Percentiles rank a stretch among this genome's conserved stretches.
Evolutionary conservation across 2,113 vertebrate genomes (phyloP).

Genomic region (Zonotrichia leucophrys): DNA sequence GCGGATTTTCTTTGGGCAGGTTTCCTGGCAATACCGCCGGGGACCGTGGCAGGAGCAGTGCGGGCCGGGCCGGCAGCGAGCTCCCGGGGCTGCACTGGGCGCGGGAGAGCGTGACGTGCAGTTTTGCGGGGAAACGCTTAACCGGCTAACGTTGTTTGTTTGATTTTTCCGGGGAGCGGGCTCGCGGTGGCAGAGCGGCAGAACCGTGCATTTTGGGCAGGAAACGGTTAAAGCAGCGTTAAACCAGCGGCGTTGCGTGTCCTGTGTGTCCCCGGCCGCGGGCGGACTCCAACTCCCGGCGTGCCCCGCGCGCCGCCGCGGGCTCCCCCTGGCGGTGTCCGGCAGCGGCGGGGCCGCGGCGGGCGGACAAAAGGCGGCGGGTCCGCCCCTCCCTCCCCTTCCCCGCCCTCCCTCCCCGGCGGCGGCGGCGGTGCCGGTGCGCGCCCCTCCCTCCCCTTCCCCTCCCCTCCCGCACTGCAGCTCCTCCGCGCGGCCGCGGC

Average conservation of each 20-base stretch:
- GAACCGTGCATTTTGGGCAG: rapidly evolving
- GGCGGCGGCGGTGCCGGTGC: no score
- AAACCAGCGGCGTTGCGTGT: rapidly evolving
- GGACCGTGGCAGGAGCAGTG: rapidly evolving
- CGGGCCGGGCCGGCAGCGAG: rapidly evolving
- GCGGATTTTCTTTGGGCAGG: no score
- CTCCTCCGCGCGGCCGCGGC: no score
- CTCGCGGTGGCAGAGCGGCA: not conserved
- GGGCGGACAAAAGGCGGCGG: slow-evolving; percentile 7
- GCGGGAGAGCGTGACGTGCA: rapidly evolving
- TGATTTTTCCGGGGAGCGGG: rapidly evolving
- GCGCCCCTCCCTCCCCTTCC: no score
- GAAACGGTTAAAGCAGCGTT: rapidly evolving
- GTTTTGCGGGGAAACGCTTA: not conserved
- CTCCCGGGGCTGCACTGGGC: not conserved
- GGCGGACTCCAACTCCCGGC: slow-evolving; percentile 16
- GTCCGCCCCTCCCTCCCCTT: not conserved
- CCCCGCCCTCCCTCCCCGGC: no score
- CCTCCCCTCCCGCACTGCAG: no score
- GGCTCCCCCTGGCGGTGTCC: slow-evolving; percentile 37
- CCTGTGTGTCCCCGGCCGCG: not conserved
- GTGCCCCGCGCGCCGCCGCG: not conserved
- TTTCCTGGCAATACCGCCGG: no score
- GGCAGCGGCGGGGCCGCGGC: not conserved
- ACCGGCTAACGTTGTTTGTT: no score